These are phyloP conservation scores for Numenius arquata DNA, from an alignment of 2,113 vertebrate species.

Conservation along the genomic window DNA sequence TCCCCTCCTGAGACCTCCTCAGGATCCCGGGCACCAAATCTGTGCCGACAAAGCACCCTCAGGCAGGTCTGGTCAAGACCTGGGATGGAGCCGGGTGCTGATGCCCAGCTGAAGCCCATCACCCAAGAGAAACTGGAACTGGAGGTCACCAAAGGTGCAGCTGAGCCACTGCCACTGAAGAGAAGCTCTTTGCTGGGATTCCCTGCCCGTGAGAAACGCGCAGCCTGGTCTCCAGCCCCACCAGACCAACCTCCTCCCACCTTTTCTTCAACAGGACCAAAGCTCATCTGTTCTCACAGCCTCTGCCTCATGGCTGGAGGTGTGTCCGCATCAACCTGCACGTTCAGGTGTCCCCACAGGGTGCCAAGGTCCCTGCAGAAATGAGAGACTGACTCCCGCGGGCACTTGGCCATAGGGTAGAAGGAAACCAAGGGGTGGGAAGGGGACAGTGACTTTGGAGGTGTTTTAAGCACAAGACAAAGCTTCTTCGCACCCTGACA, in stretches of 20 bases:
- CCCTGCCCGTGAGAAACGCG: not conserved
- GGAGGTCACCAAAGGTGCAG: not conserved
- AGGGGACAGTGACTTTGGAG: not conserved
- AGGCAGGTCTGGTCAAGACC: not conserved
- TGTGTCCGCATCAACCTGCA: too few relatives aligned
- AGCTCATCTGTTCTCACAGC: not conserved
- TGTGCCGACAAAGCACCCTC: not conserved
- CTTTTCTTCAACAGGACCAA: not conserved
- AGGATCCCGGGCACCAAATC: not conserved
- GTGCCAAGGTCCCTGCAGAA: not conserved
- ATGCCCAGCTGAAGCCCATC: not conserved
- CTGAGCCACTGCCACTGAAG: too few relatives aligned
- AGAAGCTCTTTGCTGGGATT: not conserved
- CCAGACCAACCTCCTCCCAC: not conserved
- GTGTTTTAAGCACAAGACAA: not conserved
- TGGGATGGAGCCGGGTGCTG: not conserved
- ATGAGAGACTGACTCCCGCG: not conserved
- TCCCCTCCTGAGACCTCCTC: not conserved
- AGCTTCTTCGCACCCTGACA: not conserved
- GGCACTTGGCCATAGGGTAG: not conserved
- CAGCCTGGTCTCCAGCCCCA: not conserved
- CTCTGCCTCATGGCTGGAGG: not conserved
- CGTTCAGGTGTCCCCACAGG: not conserved
- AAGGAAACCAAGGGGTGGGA: accelerated
- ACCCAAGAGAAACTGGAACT: not conserved